Conservation (phyloP, 2,797 vertebrate species). For the Dermochelys coriacea region DNA sequence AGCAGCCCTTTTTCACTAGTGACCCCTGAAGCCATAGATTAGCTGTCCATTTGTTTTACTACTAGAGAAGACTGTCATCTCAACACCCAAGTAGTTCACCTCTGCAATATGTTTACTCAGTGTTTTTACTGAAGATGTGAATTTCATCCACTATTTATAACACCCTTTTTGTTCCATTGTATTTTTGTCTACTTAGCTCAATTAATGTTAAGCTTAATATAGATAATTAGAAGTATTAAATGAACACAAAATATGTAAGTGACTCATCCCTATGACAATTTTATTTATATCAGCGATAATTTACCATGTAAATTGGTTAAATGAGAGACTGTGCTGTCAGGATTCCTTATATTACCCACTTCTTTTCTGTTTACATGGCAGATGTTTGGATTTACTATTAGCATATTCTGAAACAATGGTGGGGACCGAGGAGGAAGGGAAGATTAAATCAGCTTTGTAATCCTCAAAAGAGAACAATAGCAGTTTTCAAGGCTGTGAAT, state of each 20-base stretch:
- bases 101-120: background rate
- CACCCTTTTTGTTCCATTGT: background rate
- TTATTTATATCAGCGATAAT: constrained; percentile 42
- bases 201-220: background rate
- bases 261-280: constrained; percentile 29
- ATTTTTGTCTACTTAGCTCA: background rate
- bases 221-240: background rate
- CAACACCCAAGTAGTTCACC: background rate
- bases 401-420: constrained; percentile 8
- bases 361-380: constrained; percentile 47
- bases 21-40: background rate
- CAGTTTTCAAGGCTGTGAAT: constrained; percentile 14
- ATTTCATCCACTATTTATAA: background rate
- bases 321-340: constrained; percentile 37
- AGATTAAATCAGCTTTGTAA: constrained; percentile 20
- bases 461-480: background rate
- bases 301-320: constrained; percentile 45
- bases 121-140: background rate
- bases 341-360: constrained; percentile 27
- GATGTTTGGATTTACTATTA: constrained; percentile 60
- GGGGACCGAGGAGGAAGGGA: constrained; percentile 19
- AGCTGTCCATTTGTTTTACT: background rate
- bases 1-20: background rate
- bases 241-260: background rate
- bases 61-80: background rate